Evolutionary conservation across 2,797 vertebrate species (phyloP).

Genomic region (Halcyon leucocephala): DNA sequence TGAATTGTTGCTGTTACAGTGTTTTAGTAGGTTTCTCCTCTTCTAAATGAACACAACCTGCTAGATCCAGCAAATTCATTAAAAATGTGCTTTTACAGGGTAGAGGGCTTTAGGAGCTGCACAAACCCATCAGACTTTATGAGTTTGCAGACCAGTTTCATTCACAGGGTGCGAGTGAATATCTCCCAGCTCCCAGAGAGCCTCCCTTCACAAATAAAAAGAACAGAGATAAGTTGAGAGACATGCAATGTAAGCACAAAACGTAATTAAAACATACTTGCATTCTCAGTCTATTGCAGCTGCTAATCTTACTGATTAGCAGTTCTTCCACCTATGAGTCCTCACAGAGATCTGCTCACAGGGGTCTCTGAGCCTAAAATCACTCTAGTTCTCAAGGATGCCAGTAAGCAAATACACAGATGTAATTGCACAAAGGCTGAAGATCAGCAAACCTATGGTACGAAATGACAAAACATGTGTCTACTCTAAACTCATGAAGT

Average conservation of each 20-base stretch:
- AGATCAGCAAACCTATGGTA: background rate
- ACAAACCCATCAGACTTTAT: conserved; percentile 15
- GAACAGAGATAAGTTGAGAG: conserved; percentile 2
- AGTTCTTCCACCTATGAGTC: background rate
- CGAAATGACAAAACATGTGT: background rate
- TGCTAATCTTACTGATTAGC: background rate
- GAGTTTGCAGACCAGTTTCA: conserved; percentile 25
- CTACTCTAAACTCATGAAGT: background rate
- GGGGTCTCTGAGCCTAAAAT: background rate
- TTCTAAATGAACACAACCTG: conserved; percentile 51
- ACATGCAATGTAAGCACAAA: background rate
- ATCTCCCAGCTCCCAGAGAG: conserved; percentile 23
- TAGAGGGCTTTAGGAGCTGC: conserved; percentile 18
- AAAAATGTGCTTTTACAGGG: conserved; percentile 26
- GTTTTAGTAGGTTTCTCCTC: conserved; percentile 47
- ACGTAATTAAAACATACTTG: background rate
- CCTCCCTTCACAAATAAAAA: conserved; percentile 23
- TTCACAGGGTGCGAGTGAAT: conserved; percentile 12
- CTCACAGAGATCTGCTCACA: background rate
- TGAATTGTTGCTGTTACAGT: conserved; percentile 48
- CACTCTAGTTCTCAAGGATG: background rate
- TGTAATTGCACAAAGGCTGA: background rate
- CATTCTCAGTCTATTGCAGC: background rate
- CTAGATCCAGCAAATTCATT: conserved; percentile 56
- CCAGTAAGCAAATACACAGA: background rate